A percentile compares a stretch with the other conserved stretches of the same genome.
Conservation (phyloP, 2,888 invertebrate species). For the Microlaimidae sp. region DNA sequence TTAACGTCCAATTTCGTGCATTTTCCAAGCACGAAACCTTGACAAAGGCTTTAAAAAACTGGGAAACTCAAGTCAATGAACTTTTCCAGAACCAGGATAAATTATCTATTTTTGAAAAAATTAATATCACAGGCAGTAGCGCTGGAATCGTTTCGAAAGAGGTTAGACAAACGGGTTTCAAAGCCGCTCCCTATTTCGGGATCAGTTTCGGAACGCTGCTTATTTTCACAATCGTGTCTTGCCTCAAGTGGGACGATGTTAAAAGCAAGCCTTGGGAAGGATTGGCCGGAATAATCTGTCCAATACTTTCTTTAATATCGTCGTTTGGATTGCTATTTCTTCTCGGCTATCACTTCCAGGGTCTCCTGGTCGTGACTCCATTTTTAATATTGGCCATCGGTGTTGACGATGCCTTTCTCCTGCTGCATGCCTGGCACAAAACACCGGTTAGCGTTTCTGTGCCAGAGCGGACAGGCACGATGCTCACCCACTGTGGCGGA, state of each 20-base stretch:
- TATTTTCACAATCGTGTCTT: not conserved
- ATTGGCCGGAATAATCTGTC: not conserved
- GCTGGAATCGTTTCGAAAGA: not conserved
- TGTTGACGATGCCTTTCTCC: not conserved
- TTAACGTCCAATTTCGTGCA: not conserved
- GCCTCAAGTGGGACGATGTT: not conserved
- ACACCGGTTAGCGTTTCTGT: not conserved
- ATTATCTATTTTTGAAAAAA: not conserved
- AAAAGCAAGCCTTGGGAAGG: conserved; percentile 8
- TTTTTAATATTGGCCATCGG: conserved; percentile 2
- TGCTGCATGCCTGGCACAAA: not conserved
- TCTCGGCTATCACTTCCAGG: not conserved
- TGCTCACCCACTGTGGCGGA: not conserved
- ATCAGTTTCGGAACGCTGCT: not conserved
- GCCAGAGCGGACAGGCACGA: not conserved
- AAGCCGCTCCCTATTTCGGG: not conserved
- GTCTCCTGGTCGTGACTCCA: not conserved
- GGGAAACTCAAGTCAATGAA: not conserved
- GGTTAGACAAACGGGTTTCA: not conserved
- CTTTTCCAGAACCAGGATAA: not conserved
- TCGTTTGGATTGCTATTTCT: not conserved
- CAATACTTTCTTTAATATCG: not conserved
- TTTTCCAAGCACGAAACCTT: not conserved
- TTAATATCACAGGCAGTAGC: not conserved
- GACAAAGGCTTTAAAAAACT: not conserved